A percentile compares a stretch with the other conserved stretches of the same genome.
Evolutionary conservation across 1,140 invertebrate species (phyloP).

Genomic region (Heliconius eleuchia): DNA sequence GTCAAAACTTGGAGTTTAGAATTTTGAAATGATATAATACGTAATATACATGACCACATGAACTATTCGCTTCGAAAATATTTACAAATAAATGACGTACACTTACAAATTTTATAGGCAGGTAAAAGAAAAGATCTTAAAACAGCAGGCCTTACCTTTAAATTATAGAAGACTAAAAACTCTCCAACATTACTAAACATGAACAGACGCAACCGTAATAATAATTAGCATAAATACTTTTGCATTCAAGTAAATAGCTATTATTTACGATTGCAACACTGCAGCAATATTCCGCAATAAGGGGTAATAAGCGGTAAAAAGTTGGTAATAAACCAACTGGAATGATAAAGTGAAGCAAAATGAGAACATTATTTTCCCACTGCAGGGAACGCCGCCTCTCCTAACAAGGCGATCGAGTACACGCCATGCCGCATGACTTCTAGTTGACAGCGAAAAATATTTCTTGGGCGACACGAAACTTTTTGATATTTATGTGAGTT

Average conservation of each 20-base stretch:
- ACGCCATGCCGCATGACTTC: conserved; percentile 30
- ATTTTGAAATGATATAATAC: background rate
- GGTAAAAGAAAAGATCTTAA: background rate
- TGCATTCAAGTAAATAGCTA: conserved; percentile 34
- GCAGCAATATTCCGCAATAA: conserved; percentile 38
- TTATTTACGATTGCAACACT: conserved; percentile 33
- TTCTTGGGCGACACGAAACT: conserved; percentile 16
- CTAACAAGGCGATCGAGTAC: conserved; percentile 33
- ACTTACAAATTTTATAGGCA: too few species aligned
- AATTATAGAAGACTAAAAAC: background rate
- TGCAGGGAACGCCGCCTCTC: conserved; percentile 29
- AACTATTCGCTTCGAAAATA: background rate
- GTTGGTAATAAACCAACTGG: conserved; percentile 37
- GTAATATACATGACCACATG: background rate
- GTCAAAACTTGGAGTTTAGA: background rate
- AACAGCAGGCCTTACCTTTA: background rate
- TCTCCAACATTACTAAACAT: conserved; percentile 6
- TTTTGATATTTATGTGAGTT: conserved; percentile 10
- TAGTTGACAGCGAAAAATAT: conserved; percentile 27
- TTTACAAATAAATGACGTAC: background rate
- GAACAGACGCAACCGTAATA: conserved; percentile 8
- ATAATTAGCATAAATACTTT: conserved; percentile 29
- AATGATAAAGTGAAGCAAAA: conserved; percentile 40
- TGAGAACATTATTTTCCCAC: conserved; percentile 34
- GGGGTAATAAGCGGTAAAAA: conserved; percentile 39